Base-by-base conservation (phyloP, 2,113 vertebrate species). In the western clawed frog (Xenopus tropicalis) region DNA sequence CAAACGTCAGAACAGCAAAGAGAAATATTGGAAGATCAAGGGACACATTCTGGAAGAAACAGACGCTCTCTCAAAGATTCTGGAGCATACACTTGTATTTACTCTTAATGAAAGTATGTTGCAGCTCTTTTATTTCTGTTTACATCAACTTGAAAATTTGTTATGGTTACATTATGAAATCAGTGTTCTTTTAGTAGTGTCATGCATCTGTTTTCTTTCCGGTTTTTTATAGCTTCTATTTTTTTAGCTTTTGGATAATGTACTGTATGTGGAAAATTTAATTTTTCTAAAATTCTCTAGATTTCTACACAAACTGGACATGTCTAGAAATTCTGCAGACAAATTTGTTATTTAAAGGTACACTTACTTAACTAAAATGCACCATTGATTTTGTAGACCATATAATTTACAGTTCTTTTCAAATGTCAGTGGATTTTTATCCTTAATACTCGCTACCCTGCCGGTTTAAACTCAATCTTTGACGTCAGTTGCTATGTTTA, bases 81-180 rank as follows among this genome's bases (percentile, higher is more conserved):
- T 71, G 69, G 22, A 71, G 69, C 69, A 62, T n/a, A 29, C 44
- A 51, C 58, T 61, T 29, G 17, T 71, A 71, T 71, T 71, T 71
- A 71, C 69, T 71, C 21, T n/a, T 71, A 62, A 71, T 71, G 43
- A 71, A 71, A 71, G 58, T 43, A 61, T 71, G 69, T 71, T 61
- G 69, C 21, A 71, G 46, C 22, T 71, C 21, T 61, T 61, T 11
- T 51, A 29, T 51, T 61, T 62, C 58, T 71, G 62, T 71, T 71
- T 71, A 71, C 58, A 71, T 61, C 61, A 71, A 71, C 58, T 61
- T 62, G 22, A 51, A 70, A 46, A 62, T 52, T 46, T 71, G 69
- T 71, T 71, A 62, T 71, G 69, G 58, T 51, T 71, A 46, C 16
- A 62, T 29, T 51, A 71, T 61, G 13, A 46, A 59, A 23, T 61